phyloP scores from a whole-genome alignment of 2,797 vertebrate genomes.

The Serranus cabrilla region DNA sequence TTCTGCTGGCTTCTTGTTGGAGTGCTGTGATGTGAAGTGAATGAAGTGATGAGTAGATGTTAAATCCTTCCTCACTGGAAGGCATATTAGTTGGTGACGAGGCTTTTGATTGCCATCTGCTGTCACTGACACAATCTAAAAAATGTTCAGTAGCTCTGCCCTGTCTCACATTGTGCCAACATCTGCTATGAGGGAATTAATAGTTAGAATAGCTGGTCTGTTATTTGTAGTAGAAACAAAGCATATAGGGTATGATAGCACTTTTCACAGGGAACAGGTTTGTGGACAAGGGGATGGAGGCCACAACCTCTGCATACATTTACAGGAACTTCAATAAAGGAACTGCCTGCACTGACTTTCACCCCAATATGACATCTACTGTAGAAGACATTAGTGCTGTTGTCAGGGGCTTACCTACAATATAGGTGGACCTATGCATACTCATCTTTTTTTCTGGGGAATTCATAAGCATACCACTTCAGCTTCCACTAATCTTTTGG shows the following conservation, averaged over 20 bases:
- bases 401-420: constrained; percentile 10
- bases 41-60: constrained; percentile 36
- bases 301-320: constrained; percentile 25
- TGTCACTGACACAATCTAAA: constrained; percentile 23
- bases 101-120: constrained; percentile 34
- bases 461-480: constrained; percentile 40
- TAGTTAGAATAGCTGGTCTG: constrained; percentile 49
- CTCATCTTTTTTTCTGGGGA: constrained; percentile 16
- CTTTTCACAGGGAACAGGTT: constrained; percentile 50
- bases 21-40: constrained; percentile 53
- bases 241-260: constrained; percentile 28
- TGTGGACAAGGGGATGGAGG: constrained; percentile 40
- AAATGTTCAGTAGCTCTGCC: constrained; percentile 25
- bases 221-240: constrained; percentile 42
- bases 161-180: constrained; percentile 38
- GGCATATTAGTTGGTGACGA: constrained; percentile 32
- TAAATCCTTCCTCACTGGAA: constrained; percentile 27
- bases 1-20: constrained; percentile 48
- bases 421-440: constrained; percentile 36
- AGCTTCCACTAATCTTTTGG: background rate
- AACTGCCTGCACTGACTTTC: constrained; percentile 40
- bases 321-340: constrained; percentile 37
- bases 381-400: constrained; percentile 31
- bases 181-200: constrained; percentile 25
- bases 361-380: constrained; percentile 55